A percentile compares a stretch with the other conserved stretches of the same genome.
phyloP scores from a whole-genome alignment of 2,113 vertebrate species.

The Aegotheles bennettii region DNA sequence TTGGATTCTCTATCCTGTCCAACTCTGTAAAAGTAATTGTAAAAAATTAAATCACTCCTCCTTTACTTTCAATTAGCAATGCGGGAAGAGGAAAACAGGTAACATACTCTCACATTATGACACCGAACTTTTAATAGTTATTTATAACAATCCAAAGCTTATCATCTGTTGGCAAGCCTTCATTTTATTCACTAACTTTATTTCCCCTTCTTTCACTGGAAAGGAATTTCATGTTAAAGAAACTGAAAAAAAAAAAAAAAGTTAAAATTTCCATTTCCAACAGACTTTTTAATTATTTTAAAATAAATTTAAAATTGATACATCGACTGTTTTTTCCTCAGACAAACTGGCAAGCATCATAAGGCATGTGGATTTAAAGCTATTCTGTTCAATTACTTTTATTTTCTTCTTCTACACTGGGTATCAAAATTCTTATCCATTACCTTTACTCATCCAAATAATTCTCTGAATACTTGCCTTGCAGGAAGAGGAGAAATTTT shows the following conservation, averaged over 20 bases:
- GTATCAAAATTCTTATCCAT: background rate
- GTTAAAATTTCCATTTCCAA: background rate
- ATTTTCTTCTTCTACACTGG: background rate
- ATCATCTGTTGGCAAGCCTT: background rate
- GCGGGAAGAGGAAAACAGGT: background rate
- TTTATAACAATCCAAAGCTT: background rate
- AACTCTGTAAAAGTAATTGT: background rate
- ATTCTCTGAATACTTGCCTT: background rate
- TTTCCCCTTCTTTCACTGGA: background rate
- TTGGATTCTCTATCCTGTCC: background rate
- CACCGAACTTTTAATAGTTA: background rate
- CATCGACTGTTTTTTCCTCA: background rate
- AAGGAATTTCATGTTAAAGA: background rate
- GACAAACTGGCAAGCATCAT: background rate
- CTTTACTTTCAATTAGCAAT: background rate
- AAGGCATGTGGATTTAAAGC: background rate
- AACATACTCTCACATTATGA: background rate
- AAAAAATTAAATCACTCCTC: background rate
- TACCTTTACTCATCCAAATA: background rate
- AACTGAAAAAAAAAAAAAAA: background rate
- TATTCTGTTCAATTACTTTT: background rate
- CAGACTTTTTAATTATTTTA: background rate
- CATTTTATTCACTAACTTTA: conserved; percentile 7
- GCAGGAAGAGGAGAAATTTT: background rate
- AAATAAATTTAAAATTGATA: background rate